These are phyloP conservation scores for Bothrops jararaca DNA, from an alignment of 2,113 vertebrate species.

Conservation along the genomic window DNA sequence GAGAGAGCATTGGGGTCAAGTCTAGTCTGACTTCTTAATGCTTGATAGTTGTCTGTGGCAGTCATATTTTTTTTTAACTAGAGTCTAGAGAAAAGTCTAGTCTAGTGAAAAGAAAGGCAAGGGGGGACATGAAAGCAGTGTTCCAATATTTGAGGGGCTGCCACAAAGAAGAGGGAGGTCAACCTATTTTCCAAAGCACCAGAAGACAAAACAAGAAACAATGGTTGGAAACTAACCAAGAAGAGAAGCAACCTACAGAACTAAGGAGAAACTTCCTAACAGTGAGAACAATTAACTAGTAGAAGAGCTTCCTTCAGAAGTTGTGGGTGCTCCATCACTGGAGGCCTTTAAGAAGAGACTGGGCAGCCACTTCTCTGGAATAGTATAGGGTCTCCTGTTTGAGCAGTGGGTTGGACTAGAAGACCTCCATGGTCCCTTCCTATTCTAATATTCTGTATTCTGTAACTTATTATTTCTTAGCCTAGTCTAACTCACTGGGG, in stretches of 20 bases:
- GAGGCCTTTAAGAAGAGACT: background rate
- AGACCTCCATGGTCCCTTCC: background rate
- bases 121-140: background rate
- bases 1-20: background rate
- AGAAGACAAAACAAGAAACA: background rate
- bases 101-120: background rate
- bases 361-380: background rate
- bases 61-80: background rate
- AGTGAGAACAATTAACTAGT: background rate
- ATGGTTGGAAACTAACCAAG: background rate
- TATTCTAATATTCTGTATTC: background rate
- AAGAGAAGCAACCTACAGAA: background rate
- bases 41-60: background rate
- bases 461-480: background rate
- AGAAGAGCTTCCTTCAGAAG: background rate
- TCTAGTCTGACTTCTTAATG: background rate
- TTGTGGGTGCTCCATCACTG: background rate
- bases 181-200: background rate
- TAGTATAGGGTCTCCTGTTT: background rate
- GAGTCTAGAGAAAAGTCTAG: background rate
- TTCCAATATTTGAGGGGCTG: background rate
- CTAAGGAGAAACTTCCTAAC: background rate
- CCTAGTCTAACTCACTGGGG: background rate
- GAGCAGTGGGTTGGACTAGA: background rate
- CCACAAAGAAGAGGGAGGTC: background rate